A percentile compares a stretch with the other conserved stretches of the same genome.
Evolutionary conservation across 2,888 invertebrate genomes (phyloP).

Genomic region (Lamellibrachia satsuma): DNA sequence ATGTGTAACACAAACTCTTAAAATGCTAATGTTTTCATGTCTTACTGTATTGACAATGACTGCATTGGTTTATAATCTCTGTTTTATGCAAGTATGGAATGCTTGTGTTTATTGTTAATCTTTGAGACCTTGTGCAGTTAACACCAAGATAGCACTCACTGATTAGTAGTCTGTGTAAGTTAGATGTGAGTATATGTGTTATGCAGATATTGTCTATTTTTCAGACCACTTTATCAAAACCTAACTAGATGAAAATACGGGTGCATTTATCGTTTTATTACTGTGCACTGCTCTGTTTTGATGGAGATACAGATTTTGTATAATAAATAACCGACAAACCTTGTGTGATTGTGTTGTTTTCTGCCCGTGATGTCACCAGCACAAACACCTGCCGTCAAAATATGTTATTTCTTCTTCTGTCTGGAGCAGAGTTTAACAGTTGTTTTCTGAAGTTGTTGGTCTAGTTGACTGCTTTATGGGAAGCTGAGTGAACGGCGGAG

Average conservation of each 20-base stretch:
- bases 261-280: background rate
- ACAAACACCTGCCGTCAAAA: background rate
- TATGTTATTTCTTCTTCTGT: too few species aligned
- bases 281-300: background rate
- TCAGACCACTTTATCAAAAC: background rate
- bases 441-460: too few species aligned
- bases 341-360: background rate
- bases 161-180: background rate
- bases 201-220: background rate
- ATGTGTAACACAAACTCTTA: background rate
- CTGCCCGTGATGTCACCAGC: background rate
- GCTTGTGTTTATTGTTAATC: background rate
- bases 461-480: too few species aligned
- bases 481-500: too few species aligned
- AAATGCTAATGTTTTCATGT: background rate
- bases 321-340: background rate
- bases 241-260: background rate
- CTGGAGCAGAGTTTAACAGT: too few species aligned
- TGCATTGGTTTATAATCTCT: background rate
- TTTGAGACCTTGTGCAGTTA: background rate
- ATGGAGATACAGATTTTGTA: constrained; percentile 1
- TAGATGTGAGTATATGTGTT: background rate
- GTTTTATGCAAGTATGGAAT: background rate
- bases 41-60: background rate
- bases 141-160: background rate